A percentile compares a stretch with the other conserved stretches of the same genome.
phyloP scores from a whole-genome alignment of 2,888 invertebrate species.

The Gibbula magus region DNA sequence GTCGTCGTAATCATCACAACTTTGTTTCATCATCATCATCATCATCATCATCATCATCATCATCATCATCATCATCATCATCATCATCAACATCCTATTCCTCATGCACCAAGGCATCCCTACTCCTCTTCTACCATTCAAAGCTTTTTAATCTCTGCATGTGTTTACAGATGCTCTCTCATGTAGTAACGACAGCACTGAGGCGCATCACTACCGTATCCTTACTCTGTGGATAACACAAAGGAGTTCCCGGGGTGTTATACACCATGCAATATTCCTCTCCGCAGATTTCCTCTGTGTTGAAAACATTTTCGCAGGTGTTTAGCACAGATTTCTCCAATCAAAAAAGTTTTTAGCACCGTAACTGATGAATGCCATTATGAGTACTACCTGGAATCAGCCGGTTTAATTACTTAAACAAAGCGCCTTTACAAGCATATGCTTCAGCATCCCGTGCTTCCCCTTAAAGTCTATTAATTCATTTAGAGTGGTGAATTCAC shows the following conservation, averaged over 20 bases:
- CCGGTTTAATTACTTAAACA: slow-evolving; percentile 17
- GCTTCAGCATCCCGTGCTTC: not conserved
- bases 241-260: not conserved
- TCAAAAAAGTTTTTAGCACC: not conserved
- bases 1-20: too few species aligned
- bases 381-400: not conserved
- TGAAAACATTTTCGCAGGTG: not conserved
- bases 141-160: too few species aligned
- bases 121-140: too few species aligned
- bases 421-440: slow-evolving; percentile 14
- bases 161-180: too few species aligned
- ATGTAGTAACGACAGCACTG: too few species aligned
- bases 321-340: not conserved
- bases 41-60: too few species aligned
- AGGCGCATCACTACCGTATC: too few species aligned
- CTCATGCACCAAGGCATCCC: too few species aligned
- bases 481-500: slow-evolving; percentile 4
- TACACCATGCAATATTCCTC: not conserved
- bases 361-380: not conserved
- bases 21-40: too few species aligned
- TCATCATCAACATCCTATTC: too few species aligned
- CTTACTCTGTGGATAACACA: not conserved
- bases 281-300: not conserved
- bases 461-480: slow-evolving; percentile 20
- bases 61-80: too few species aligned